phyloP scores from a whole-genome alignment of 1,140 invertebrate species.

The Drosophila subpulchrella region DNA sequence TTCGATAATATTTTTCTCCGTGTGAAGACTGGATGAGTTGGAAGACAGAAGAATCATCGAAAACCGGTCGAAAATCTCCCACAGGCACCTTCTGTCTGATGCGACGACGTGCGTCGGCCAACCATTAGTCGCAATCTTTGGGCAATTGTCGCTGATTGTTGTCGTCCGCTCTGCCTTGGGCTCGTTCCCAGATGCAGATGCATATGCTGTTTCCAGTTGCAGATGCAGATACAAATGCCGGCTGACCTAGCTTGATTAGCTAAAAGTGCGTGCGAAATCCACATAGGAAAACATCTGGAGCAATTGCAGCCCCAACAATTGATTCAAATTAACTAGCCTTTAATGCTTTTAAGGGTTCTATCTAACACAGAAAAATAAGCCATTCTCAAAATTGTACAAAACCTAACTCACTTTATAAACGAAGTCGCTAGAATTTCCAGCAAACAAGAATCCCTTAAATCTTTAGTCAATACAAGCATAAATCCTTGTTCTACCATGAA shows the following conservation, averaged over 20 bases:
- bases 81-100: conserved; percentile 42
- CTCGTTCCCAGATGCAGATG: conserved; percentile 35
- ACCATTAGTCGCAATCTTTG: conserved; percentile 77
- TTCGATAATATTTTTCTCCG: background rate
- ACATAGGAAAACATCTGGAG: conserved; percentile 29
- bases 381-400: background rate
- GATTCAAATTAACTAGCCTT: conserved; percentile 14
- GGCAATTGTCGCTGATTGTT: conserved; percentile 75
- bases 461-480: too few species aligned
- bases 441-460: too few species aligned
- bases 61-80: conserved; percentile 39
- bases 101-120: conserved; percentile 51
- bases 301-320: conserved; percentile 46
- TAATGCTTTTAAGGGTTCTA: background rate
- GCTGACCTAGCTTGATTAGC: conserved; percentile 50
- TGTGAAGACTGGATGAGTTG: conserved; percentile 13
- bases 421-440: too few species aligned
- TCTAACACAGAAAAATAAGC: background rate
- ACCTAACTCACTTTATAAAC: too few species aligned
- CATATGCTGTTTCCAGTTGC: conserved; percentile 22
- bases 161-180: conserved; percentile 52
- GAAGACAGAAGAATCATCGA: conserved; percentile 21
- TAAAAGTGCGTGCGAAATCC: conserved; percentile 72
- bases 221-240: conserved; percentile 47
- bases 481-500: too few species aligned